These are phyloP conservation scores for Plagodis pulveraria DNA, from an alignment of 2,888 invertebrate species.

Conservation along the genomic window DNA sequence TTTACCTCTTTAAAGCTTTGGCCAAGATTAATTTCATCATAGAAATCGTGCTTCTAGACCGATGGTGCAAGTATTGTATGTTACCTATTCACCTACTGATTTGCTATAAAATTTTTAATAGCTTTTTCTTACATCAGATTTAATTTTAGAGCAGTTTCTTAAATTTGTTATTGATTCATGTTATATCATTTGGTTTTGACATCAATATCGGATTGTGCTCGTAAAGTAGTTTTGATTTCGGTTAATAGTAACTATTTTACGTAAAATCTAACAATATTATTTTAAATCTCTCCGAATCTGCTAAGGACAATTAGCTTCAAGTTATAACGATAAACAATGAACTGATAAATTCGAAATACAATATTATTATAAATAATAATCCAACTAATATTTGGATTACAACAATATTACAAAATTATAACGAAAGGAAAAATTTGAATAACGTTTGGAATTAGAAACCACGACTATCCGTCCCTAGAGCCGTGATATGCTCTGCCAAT, in stretches of 20 bases:
- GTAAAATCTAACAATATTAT: conserved; percentile 2
- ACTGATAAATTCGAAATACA: too few species aligned
- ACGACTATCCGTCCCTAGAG: too few species aligned
- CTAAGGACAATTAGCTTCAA: too few species aligned
- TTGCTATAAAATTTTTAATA: conserved; percentile 22
- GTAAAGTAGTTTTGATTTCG: conserved; percentile 20
- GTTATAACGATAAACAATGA: too few species aligned
- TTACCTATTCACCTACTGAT: conserved; percentile 25
- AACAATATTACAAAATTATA: too few species aligned
- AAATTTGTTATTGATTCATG: conserved; percentile 16
- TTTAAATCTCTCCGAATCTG: too few species aligned
- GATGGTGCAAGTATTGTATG: conserved; percentile 20
- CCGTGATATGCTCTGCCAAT: too few species aligned
- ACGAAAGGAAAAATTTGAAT: too few species aligned
- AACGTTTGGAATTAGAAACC: too few species aligned
- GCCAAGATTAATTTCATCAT: conserved; percentile 9
- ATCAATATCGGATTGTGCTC: conserved; percentile 27
- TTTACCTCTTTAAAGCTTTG: too few species aligned
- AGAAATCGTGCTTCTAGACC: conserved; percentile 16
- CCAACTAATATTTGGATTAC: too few species aligned
- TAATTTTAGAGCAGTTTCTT: conserved; percentile 20
- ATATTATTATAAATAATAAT: too few species aligned
- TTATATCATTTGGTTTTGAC: conserved; percentile 33
- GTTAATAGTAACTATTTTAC: conserved; percentile 2
- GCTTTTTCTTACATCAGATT: conserved; percentile 28